Conservation (phyloP, 2,797 vertebrate species). For the Adelosebastes latens region DNA sequence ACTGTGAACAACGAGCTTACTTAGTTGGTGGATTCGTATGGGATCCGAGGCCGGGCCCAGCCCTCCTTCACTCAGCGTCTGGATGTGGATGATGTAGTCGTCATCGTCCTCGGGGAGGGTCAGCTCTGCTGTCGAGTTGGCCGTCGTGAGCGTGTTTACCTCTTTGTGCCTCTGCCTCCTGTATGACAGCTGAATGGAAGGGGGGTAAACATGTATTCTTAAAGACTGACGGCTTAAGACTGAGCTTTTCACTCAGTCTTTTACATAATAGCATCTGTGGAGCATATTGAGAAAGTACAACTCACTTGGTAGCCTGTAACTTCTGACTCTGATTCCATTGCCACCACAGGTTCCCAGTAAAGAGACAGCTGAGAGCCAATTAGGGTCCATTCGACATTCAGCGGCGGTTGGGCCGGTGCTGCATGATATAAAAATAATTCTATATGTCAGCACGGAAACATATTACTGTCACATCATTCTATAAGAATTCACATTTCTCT, state of each 20-base stretch:
- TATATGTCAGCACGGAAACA: conserved; percentile 34
- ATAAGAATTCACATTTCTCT: not conserved
- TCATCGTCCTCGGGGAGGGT: conserved; percentile 86
- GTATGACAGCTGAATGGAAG: conserved; percentile 87
- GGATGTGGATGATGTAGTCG: conserved; percentile 90
- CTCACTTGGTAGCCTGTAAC: conserved; percentile 95
- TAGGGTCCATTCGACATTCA: conserved; percentile 93
- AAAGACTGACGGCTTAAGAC: conserved; percentile 17
- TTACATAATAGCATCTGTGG: not conserved
- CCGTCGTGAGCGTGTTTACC: conserved; percentile 84
- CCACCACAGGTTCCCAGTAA: conserved; percentile 93
- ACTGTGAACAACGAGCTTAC: conserved; percentile 76
- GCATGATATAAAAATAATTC: conserved; percentile 52
- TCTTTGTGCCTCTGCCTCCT: conserved; percentile 85
- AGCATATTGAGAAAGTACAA: not conserved
- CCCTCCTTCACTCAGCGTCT: conserved; percentile 89
- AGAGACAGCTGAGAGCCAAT: conserved; percentile 90
- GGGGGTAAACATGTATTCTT: conserved; percentile 8
- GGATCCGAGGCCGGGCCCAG: conserved; percentile 90
- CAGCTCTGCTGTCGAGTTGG: conserved; percentile 88
- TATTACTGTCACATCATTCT: conserved; percentile 17
- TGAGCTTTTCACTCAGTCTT: not conserved
- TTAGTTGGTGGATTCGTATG: conserved; percentile 90
- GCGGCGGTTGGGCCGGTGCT: conserved; percentile 93
- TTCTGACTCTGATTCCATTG: conserved; percentile 93